Conservation (phyloP, 2,888 invertebrate species). For the Caenorhabditis sp. region DNA sequence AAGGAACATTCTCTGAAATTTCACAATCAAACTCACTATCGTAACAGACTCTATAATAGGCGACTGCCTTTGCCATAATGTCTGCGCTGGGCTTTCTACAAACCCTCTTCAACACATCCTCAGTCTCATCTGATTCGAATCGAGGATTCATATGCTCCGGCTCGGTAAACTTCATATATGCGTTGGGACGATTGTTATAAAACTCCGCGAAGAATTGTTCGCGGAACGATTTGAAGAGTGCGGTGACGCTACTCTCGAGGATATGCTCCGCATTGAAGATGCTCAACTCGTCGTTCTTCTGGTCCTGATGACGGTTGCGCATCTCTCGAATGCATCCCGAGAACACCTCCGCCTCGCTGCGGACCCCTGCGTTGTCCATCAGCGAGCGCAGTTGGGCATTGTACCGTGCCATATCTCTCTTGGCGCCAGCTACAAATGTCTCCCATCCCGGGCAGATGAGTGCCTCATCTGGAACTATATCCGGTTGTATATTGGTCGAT, state of each 20-base stretch:
- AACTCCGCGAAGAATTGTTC: slow-evolving; percentile 63
- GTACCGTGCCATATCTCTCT: slow-evolving; percentile 53
- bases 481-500: slow-evolving; percentile 58
- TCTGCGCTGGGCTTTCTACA: slow-evolving; percentile 27
- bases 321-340: slow-evolving; percentile 72
- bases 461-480: slow-evolving; percentile 42
- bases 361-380: slow-evolving; percentile 77
- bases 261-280: slow-evolving; percentile 75
- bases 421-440: slow-evolving; percentile 41
- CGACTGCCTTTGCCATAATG: slow-evolving; percentile 70
- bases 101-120: slow-evolving; percentile 44
- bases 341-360: slow-evolving; percentile 78
- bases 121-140: not conserved
- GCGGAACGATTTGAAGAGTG: slow-evolving; percentile 35
- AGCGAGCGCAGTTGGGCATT: slow-evolving; percentile 65
- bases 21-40: slow-evolving; percentile 24
- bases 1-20: not conserved
- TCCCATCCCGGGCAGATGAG: slow-evolving; percentile 60
- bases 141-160: not conserved
- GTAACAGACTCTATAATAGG: slow-evolving; percentile 73
- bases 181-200: not conserved
- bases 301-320: slow-evolving; percentile 75
- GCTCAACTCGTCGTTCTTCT: slow-evolving; percentile 78
- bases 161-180: slow-evolving; percentile 13
- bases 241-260: slow-evolving; percentile 74